A percentile compares a stretch with the other conserved stretches of the same genome.
Evolutionary conservation across 2,797 vertebrate genomes (phyloP).

Genomic region (Neosalanx taihuensis): DNA sequence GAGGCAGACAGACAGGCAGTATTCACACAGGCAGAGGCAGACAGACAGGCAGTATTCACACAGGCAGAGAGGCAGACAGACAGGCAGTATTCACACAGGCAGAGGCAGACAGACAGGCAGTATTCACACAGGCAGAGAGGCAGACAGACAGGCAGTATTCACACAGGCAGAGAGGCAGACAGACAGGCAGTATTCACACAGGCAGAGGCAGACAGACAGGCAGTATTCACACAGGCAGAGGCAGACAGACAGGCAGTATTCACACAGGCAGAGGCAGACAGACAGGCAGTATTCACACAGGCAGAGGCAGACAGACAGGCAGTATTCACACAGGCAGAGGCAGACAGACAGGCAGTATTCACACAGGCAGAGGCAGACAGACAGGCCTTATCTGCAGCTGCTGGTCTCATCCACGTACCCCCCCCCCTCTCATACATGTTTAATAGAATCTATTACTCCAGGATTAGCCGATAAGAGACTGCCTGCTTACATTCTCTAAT

Average conservation of each 20-base stretch:
- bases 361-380: slow-evolving; percentile 27
- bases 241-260: not conserved
- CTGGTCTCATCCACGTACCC: slow-evolving; percentile 55
- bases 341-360: not conserved
- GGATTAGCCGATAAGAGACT: slow-evolving; percentile 79
- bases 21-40: too few relatives aligned
- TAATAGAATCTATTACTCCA: slow-evolving; percentile 84
- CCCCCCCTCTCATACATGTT: slow-evolving; percentile 79
- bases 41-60: too few relatives aligned
- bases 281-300: too few relatives aligned
- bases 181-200: not conserved
- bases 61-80: too few relatives aligned
- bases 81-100: not conserved
- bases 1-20: too few relatives aligned
- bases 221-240: not conserved
- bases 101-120: too few relatives aligned
- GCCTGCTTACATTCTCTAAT: slow-evolving; percentile 79
- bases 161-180: slow-evolving; percentile 1
- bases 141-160: not conserved
- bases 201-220: not conserved
- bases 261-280: slow-evolving; percentile 39
- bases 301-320: too few relatives aligned
- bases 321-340: too few relatives aligned
- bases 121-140: not conserved
- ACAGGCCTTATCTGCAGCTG: slow-evolving; percentile 61